phyloP scores from a whole-genome alignment of 2,888 invertebrate species.

The Belgica antarctica region DNA sequence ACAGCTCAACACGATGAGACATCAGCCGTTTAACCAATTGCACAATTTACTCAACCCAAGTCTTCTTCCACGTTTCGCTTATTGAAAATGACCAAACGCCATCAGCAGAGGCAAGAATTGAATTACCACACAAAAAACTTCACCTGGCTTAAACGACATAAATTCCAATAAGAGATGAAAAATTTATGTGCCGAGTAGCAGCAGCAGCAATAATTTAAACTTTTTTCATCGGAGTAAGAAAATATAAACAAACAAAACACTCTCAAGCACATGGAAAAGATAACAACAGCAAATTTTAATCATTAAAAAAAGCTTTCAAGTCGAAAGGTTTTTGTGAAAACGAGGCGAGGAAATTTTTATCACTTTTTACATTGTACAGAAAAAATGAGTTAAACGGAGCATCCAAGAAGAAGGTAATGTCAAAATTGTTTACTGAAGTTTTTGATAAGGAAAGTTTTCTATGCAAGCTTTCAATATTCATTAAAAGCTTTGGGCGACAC shows the following conservation, averaged over 20 bases:
- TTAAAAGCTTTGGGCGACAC: no score
- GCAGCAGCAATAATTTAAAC: not conserved
- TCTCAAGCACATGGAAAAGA: not conserved
- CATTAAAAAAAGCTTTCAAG: constrained; percentile 14
- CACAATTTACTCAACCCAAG: constrained; percentile 4
- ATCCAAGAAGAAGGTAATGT: not conserved
- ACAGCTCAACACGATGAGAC: no score
- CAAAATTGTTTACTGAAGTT: no score
- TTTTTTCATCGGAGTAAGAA: not conserved
- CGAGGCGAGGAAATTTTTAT: constrained; percentile 1
- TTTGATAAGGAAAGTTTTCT: no score
- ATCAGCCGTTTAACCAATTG: not conserved
- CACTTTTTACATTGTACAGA: no score
- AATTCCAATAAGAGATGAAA: not conserved
- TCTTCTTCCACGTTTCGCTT: constrained; percentile 9
- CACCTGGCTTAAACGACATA: not conserved
- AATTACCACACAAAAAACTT: no score
- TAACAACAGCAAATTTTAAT: constrained; percentile 25
- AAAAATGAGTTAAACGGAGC: not conserved
- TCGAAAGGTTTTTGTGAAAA: not conserved
- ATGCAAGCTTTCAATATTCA: no score
- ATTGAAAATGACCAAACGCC: not conserved
- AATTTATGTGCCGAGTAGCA: not conserved
- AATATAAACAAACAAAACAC: not conserved
- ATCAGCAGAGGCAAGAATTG: no score